A percentile compares a stretch with the other conserved stretches of the same genome.
Conservation (phyloP, 2,113 vertebrate species). For the Maccullochella peelii region DNA sequence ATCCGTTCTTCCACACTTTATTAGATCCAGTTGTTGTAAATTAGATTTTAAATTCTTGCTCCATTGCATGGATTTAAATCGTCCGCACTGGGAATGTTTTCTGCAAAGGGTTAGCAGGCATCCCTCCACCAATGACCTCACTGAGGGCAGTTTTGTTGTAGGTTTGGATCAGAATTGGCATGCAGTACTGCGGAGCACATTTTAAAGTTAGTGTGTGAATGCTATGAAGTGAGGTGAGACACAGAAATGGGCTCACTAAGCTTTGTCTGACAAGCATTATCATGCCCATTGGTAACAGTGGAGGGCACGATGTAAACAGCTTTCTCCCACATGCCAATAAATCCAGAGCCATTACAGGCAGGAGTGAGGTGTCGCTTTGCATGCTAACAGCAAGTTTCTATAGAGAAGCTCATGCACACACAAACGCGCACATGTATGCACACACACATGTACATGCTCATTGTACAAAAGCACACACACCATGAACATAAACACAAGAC, state of each 20-base stretch:
- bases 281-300: slow-evolving; percentile 60
- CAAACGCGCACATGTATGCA: background rate
- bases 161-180: slow-evolving; percentile 26
- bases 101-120: slow-evolving; percentile 26
- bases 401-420: slow-evolving; percentile 28
- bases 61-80: slow-evolving; percentile 40
- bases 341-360: slow-evolving; percentile 57
- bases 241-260: slow-evolving; percentile 53
- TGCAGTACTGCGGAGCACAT: slow-evolving; percentile 30
- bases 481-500: background rate
- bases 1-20: slow-evolving; percentile 63
- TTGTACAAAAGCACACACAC: background rate
- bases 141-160: background rate
- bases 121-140: slow-evolving; percentile 43
- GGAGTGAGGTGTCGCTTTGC: slow-evolving; percentile 54
- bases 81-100: slow-evolving; percentile 37
- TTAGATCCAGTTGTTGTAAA: slow-evolving; percentile 71
- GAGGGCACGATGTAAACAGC: slow-evolving; percentile 68
- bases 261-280: slow-evolving; percentile 64
- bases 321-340: slow-evolving; percentile 67
- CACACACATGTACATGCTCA: slow-evolving; percentile 18
- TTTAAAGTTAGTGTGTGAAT: slow-evolving; percentile 58
- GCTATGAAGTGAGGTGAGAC: slow-evolving; percentile 52
- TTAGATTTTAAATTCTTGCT: slow-evolving; percentile 62
- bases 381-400: slow-evolving; percentile 62